A percentile compares a stretch with the other conserved stretches of the same genome.
Conservation (phyloP, 2,113 vertebrate species). For the Leuciscus idus region DNA sequence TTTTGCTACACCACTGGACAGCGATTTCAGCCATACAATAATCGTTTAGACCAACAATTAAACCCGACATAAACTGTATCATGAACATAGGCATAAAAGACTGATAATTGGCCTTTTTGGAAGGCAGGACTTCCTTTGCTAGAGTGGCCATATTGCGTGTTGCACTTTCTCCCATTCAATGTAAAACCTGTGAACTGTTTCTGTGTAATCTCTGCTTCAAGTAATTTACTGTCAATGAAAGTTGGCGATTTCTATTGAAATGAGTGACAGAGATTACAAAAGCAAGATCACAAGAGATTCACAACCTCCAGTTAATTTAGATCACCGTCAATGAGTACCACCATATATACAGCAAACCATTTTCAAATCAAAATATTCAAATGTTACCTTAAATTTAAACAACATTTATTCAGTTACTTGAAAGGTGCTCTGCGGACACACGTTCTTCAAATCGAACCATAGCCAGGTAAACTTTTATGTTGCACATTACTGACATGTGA, state of each 20-base stretch:
- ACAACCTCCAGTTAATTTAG: background rate
- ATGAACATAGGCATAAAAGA: too few species aligned
- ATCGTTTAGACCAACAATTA: background rate
- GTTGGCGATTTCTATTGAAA: background rate
- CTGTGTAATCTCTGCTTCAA: background rate
- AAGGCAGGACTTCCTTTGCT: background rate
- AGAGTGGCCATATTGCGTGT: background rate
- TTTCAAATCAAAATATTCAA: background rate
- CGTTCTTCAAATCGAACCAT: background rate
- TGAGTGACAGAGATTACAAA: background rate
- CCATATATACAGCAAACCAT: background rate
- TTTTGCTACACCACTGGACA: background rate
- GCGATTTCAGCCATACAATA: background rate
- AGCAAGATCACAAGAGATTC: background rate
- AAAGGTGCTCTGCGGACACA: background rate
- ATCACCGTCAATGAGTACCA: background rate
- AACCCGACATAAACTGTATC: background rate
- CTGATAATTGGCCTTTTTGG: background rate
- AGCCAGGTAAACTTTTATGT: background rate
- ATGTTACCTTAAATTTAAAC: background rate
- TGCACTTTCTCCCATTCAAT: background rate
- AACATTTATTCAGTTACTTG: background rate
- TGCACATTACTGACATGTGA: constrained; percentile 1
- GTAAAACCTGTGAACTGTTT: background rate
- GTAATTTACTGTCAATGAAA: background rate